Evolutionary conservation across 2,113 vertebrate genomes (phyloP).

Genomic region (Camelus dromedarius): DNA sequence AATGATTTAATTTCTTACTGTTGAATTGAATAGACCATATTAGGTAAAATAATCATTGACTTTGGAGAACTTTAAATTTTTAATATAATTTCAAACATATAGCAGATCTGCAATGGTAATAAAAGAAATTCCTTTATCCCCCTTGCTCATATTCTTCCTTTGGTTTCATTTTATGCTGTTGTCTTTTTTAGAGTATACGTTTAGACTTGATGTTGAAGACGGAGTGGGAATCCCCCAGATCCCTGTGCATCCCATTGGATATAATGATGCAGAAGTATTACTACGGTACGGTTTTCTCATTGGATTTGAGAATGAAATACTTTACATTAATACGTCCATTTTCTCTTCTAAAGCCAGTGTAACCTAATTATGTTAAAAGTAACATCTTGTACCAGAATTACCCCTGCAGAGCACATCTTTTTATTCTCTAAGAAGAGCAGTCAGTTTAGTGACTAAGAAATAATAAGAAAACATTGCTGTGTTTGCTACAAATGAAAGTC

Average conservation of each 20-base stretch:
- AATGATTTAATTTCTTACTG: slow-evolving; percentile 33
- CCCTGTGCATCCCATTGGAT: slow-evolving; percentile 97
- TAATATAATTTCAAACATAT: background rate
- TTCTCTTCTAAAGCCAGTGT: slow-evolving; percentile 29
- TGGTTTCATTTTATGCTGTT: slow-evolving; percentile 63
- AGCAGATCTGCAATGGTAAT: background rate
- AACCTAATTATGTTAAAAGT: background rate
- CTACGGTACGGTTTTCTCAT: slow-evolving; percentile 88
- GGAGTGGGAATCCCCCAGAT: slow-evolving; percentile 95
- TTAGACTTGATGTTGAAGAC: slow-evolving; percentile 89
- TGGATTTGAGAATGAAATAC: slow-evolving; percentile 6
- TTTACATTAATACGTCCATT: background rate
- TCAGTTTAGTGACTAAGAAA: slow-evolving; percentile 20
- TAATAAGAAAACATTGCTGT: background rate
- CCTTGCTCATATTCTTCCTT: background rate
- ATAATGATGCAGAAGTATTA: slow-evolving; percentile 92
- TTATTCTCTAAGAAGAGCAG: background rate
- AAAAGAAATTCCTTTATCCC: background rate
- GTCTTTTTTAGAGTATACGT: slow-evolving; percentile 92
- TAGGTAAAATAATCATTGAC: background rate
- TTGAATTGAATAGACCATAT: background rate
- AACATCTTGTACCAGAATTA: background rate
- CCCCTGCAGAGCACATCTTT: background rate
- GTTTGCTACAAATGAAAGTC: background rate
- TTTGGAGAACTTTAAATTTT: slow-evolving; percentile 22